These are phyloP conservation scores for Limnephilus auricula DNA, from an alignment of 2,888 invertebrate species.

Conservation along the genomic window DNA sequence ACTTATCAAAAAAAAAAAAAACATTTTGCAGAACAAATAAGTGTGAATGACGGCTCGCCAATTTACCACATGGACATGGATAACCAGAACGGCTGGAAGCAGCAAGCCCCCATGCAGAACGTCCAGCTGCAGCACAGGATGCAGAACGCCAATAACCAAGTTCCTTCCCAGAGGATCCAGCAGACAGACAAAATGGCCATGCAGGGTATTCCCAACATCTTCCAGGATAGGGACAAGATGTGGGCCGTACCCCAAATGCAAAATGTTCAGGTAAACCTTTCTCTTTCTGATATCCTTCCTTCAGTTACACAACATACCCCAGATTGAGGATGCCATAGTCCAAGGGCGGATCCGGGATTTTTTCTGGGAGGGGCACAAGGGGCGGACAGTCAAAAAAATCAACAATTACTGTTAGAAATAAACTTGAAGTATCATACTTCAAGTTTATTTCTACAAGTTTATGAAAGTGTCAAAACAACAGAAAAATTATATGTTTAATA, in stretches of 20 bases:
- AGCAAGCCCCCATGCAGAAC: slow-evolving; percentile 57
- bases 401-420: no score
- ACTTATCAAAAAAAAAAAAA: not conserved
- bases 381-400: no score
- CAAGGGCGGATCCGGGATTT: no score
- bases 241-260: slow-evolving; percentile 66
- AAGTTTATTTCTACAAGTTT: no score
- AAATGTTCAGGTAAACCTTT: slow-evolving; percentile 59
- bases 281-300: not conserved
- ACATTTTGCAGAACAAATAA: slow-evolving; percentile 61
- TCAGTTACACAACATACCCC: no score
- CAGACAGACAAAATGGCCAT: slow-evolving; percentile 58
- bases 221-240: slow-evolving; percentile 66
- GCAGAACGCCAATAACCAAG: slow-evolving; percentile 55
- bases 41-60: slow-evolving; percentile 63
- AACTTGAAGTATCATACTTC: no score
- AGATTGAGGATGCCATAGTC: no score
- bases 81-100: slow-evolving; percentile 65
- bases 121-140: slow-evolving; percentile 59
- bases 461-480: no score
- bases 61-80: slow-evolving; percentile 65
- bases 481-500: no score
- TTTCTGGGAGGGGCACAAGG: no score
- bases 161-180: slow-evolving; percentile 56
- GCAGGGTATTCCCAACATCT: slow-evolving; percentile 63